Percentiles rank a stretch among this genome's conserved stretches.
These are phyloP conservation scores for Myrmophylax atrothorax DNA, from an alignment of 2,113 vertebrate species.

Conservation along the genomic window DNA sequence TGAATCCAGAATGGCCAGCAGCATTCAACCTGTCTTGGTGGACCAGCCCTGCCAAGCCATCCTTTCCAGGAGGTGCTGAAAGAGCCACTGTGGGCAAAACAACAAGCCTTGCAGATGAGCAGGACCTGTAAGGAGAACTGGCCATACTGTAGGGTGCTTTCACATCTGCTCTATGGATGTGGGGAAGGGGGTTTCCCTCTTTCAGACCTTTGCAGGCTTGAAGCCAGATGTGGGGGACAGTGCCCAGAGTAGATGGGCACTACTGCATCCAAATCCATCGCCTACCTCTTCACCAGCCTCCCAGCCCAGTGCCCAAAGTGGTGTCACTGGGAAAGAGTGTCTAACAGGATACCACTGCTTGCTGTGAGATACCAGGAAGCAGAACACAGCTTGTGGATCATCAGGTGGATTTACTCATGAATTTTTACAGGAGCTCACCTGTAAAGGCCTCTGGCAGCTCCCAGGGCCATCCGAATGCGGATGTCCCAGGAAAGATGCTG, in stretches of 20 bases:
- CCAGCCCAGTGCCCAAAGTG: background rate
- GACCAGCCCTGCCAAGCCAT: background rate
- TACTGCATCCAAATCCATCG: background rate
- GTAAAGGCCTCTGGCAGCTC: constrained; percentile 86
- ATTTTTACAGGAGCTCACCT: constrained; percentile 65
- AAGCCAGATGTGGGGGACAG: background rate
- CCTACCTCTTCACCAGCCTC: background rate
- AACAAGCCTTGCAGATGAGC: accelerated
- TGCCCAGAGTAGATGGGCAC: background rate
- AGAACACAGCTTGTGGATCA: background rate
- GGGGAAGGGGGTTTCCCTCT: background rate
- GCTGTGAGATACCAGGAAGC: background rate
- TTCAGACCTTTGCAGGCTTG: background rate
- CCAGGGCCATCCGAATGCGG: constrained; percentile 79
- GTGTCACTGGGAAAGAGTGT: background rate
- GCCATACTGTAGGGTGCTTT: accelerated
- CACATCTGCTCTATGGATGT: background rate
- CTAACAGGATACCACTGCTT: background rate
- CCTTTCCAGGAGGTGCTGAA: background rate
- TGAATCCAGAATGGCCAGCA: background rate
- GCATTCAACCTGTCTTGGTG: background rate
- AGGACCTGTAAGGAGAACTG: background rate
- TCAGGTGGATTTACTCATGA: background rate
- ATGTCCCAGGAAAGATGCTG: constrained; percentile 68
- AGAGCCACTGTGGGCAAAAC: background rate